Percentiles rank a stretch among this genome's conserved stretches.
Evolutionary conservation across 2,113 vertebrate species (phyloP).

Genomic region (Thunnus thynnus): DNA sequence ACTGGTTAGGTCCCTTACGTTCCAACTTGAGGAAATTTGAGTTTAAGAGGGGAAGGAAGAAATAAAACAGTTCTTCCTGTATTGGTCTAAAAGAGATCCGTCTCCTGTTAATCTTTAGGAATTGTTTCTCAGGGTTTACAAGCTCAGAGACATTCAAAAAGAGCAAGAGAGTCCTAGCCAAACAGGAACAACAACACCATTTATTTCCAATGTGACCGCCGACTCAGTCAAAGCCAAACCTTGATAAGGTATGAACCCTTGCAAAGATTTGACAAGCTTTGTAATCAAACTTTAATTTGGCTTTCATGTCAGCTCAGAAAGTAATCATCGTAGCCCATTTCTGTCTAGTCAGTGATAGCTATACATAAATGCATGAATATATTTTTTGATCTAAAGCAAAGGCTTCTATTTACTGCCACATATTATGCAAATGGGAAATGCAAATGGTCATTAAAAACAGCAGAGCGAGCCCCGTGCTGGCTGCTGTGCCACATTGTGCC

Average conservation of each 20-base stretch:
- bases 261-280: slow-evolving; percentile 31
- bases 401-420: slow-evolving; percentile 63
- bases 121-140: not conserved
- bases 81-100: not conserved
- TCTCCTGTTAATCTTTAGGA: not conserved
- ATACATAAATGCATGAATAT: slow-evolving; percentile 64
- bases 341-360: slow-evolving; percentile 54
- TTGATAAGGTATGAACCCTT: slow-evolving; percentile 21
- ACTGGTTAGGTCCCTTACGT: not conserved
- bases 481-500: slow-evolving; percentile 51
- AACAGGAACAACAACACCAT: slow-evolving; percentile 1
- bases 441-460: slow-evolving; percentile 68
- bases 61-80: not conserved
- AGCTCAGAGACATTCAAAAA: not conserved
- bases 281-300: slow-evolving; percentile 61
- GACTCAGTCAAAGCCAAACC: slow-evolving; percentile 7
- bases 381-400: slow-evolving; percentile 64
- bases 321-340: slow-evolving; percentile 46
- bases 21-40: not conserved
- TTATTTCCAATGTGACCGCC: slow-evolving; percentile 18
- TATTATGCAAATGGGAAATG: slow-evolving; percentile 61
- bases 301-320: slow-evolving; percentile 53
- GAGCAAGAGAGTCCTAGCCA: not conserved
- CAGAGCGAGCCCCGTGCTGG: slow-evolving; percentile 2
- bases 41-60: not conserved